These are phyloP conservation scores for Sebastes glaucus DNA, from an alignment of 2,797 vertebrate species.

Conservation along the genomic window DNA sequence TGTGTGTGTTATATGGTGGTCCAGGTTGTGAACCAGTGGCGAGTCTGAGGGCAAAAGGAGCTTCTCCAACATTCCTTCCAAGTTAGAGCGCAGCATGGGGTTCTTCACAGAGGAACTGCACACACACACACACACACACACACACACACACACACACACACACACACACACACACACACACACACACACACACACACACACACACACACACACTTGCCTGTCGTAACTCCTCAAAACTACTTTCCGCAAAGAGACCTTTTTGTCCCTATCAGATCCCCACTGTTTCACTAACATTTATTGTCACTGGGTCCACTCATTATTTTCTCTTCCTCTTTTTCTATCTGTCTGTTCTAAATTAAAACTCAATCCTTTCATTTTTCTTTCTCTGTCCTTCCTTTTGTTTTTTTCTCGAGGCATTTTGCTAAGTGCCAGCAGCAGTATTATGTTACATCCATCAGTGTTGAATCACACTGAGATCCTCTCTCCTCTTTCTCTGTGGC, in stretches of 20 bases:
- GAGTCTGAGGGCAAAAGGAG: slow-evolving; percentile 44
- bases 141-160: slow-evolving; percentile 15
- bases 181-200: slow-evolving; percentile 25
- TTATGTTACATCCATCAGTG: slow-evolving; percentile 33
- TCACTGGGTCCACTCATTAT: slow-evolving; percentile 12
- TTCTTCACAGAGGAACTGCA: slow-evolving; percentile 33
- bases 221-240: slow-evolving; percentile 40
- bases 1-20: not conserved
- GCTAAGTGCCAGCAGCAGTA: slow-evolving; percentile 14
- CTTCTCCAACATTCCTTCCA: slow-evolving; percentile 74
- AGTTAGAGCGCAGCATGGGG: slow-evolving; percentile 72
- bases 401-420: not conserved
- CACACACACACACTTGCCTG: slow-evolving; percentile 20
- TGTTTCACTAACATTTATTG: slow-evolving; percentile 22
- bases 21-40: slow-evolving; percentile 29
- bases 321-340: not conserved
- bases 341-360: slow-evolving; percentile 26
- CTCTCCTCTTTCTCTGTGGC: not conserved
- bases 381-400: slow-evolving; percentile 1
- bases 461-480: slow-evolving; percentile 16
- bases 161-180: slow-evolving; percentile 22
- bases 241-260: slow-evolving; percentile 34
- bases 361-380: slow-evolving; percentile 10
- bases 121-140: slow-evolving; percentile 26
- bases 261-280: slow-evolving; percentile 43